Percentiles rank a stretch among this genome's conserved stretches.
phyloP scores from a whole-genome alignment of 2,113 vertebrate genomes.

The Paradisaea rubra region DNA sequence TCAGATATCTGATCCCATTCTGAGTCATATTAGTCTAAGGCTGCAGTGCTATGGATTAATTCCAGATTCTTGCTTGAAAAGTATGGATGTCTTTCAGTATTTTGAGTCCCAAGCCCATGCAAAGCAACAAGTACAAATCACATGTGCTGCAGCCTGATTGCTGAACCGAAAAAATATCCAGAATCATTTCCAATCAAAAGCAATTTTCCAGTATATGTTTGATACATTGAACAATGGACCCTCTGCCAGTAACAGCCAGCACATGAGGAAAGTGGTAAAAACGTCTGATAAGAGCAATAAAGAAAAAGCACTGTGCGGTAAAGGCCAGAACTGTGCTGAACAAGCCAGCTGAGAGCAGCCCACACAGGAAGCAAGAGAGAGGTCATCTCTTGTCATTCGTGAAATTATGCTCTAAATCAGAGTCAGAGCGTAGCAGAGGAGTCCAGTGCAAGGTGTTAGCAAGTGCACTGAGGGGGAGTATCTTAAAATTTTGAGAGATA shows the following conservation, averaged over 20 bases:
- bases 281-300: constrained; percentile 18
- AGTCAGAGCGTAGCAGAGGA: neutral
- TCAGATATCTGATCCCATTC: neutral
- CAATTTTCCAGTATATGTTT: neutral
- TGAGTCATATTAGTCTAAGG: neutral
- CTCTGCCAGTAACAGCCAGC: neutral
- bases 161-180: neutral
- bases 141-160: neutral
- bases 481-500: neutral
- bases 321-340: neutral
- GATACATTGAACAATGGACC: neutral
- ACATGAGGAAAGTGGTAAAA: neutral
- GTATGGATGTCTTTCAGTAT: neutral
- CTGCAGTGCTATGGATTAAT: neutral
- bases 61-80: neutral
- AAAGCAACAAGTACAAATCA: neutral
- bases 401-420: neutral
- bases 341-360: neutral
- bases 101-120: neutral
- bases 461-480: neutral
- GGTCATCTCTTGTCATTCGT: neutral
- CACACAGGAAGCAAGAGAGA: neutral
- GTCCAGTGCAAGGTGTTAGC: neutral
- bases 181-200: neutral
- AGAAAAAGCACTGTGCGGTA: constrained; percentile 23